Conservation (phyloP, 1,140 invertebrate genomes). For the Centruroides vittatus region DNA sequence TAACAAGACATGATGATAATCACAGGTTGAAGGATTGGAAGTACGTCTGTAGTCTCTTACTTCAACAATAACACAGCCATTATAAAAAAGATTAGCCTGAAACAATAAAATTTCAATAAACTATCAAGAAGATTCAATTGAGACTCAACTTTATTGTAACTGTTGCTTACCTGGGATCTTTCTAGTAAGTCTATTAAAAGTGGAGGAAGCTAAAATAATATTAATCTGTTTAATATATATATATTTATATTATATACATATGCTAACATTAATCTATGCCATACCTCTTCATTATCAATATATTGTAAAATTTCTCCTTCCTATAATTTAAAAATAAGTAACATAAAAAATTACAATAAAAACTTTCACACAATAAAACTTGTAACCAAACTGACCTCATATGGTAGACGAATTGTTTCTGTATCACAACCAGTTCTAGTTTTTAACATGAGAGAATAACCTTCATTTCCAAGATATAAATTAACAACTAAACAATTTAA, state of each 20-base stretch:
- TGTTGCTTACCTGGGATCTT: slow-evolving; percentile 39
- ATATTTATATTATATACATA: no score
- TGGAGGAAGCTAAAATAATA: slow-evolving; percentile 45
- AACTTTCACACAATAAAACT: slow-evolving; percentile 22
- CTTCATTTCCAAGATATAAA: slow-evolving; percentile 78
- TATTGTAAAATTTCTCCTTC: slow-evolving; percentile 31
- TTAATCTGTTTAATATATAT: no score
- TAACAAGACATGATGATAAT: slow-evolving; percentile 57
- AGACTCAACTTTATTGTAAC: not conserved
- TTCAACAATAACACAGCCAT: slow-evolving; percentile 80
- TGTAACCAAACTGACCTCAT: slow-evolving; percentile 39
- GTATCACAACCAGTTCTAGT: slow-evolving; percentile 33
- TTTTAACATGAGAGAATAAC: slow-evolving; percentile 68
- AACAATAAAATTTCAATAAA: not conserved
- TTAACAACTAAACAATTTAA: slow-evolving; percentile 79
- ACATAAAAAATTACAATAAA: not conserved
- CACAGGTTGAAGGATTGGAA: slow-evolving; percentile 23
- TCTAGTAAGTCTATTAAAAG: slow-evolving; percentile 69
- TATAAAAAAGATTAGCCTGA: slow-evolving; percentile 63
- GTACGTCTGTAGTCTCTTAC: slow-evolving; percentile 68
- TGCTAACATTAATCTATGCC: no score
- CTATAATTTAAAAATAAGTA: slow-evolving; percentile 18
- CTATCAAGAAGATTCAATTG: not conserved
- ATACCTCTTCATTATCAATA: slow-evolving; percentile 33
- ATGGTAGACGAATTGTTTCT: slow-evolving; percentile 35